These are phyloP conservation scores for Petrocephalus microphthalmus DNA, from an alignment of 2,113 vertebrate genomes.

Conservation along the genomic window DNA sequence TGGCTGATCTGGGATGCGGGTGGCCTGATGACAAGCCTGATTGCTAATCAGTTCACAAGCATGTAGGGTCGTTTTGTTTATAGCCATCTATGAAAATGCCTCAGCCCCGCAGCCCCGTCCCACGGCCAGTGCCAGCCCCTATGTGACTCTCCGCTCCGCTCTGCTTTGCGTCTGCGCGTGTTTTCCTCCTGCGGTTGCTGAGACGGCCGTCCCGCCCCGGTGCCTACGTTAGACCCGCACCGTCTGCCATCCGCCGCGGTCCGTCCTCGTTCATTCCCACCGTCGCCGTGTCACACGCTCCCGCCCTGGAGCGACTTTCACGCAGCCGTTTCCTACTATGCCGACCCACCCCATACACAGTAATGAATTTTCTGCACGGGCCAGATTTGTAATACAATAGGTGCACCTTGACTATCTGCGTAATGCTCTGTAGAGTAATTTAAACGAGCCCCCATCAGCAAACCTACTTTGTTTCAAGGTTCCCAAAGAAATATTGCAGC, in stretches of 20 bases:
- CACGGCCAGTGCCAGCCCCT: not conserved
- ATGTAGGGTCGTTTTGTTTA: too few relatives aligned
- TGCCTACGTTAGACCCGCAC: not conserved
- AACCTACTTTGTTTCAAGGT: not conserved
- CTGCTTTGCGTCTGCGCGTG: not conserved
- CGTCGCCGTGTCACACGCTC: not conserved
- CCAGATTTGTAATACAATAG: not conserved
- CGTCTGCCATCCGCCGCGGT: not conserved
- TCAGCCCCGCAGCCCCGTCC: not conserved
- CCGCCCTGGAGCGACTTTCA: not conserved
- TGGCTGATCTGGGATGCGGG: too few relatives aligned
- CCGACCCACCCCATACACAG: not conserved
- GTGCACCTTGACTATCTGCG: not conserved
- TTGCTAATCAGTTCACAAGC: too few relatives aligned
- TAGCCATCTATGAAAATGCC: too few relatives aligned
- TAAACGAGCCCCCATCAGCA: not conserved
- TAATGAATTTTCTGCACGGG: not conserved
- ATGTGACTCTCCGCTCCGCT: not conserved
- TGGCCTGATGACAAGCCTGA: too few relatives aligned
- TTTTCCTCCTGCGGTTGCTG: not conserved
- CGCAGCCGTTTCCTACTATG: not conserved
- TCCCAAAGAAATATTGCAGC: not conserved
- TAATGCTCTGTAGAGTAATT: not conserved
- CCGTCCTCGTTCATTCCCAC: not conserved
- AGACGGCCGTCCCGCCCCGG: not conserved